Conservation (phyloP, 1,140 invertebrate genomes). For the Aphaenogaster rudis region DNA sequence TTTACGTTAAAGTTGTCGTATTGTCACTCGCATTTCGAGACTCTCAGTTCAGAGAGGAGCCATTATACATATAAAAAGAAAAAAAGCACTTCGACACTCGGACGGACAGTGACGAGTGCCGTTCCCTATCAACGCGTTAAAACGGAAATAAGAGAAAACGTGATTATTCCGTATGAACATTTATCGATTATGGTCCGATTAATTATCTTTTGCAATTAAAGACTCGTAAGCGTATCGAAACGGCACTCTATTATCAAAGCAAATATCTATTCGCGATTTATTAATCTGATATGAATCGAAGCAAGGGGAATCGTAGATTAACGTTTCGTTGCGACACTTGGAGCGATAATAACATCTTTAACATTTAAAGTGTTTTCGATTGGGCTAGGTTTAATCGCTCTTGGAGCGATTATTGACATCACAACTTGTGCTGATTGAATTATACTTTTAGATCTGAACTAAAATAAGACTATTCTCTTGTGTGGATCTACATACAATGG, state of each 20-base stretch:
- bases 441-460: no score
- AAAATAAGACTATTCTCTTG: no score
- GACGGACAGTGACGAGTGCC: no score
- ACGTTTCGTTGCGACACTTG: background rate
- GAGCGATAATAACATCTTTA: background rate
- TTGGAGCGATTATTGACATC: no score
- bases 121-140: background rate
- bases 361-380: background rate
- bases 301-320: background rate
- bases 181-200: background rate
- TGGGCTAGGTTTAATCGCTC: no score
- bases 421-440: no score
- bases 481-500: no score
- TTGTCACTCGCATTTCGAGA: no score
- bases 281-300: background rate
- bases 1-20: no score
- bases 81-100: no score
- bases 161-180: background rate
- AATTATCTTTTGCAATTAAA: slow-evolving; percentile 11
- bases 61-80: no score
- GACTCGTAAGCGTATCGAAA: background rate
- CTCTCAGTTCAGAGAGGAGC: no score
- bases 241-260: background rate
- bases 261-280: slow-evolving; percentile 8
- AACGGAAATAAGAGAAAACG: background rate